phyloP scores from a whole-genome alignment of 2,888 invertebrate species.

The Drosophila kambysellisi region DNA sequence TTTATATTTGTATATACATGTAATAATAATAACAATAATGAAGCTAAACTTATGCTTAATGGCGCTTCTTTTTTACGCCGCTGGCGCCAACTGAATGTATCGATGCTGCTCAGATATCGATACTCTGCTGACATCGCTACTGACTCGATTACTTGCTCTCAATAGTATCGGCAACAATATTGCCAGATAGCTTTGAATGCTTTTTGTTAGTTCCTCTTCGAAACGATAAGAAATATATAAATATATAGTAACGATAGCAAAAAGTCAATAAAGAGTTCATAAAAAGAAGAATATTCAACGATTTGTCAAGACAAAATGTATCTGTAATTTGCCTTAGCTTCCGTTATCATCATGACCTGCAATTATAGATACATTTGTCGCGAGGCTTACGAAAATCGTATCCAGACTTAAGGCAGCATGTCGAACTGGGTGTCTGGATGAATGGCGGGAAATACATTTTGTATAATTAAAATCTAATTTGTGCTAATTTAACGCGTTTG shows the following conservation, averaged over 20 bases:
- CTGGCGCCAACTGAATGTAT: too few relatives aligned
- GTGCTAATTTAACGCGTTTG: constrained; percentile 63
- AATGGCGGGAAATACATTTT: constrained; percentile 32
- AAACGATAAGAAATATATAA: too few relatives aligned
- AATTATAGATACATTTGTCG: constrained; percentile 48
- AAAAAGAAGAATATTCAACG: neutral
- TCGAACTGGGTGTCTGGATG: constrained; percentile 1
- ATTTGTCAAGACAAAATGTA: neutral
- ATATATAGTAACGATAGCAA: too few relatives aligned
- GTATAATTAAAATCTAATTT: constrained; percentile 68
- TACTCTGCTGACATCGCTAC: neutral
- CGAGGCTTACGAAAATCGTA: constrained; percentile 1
- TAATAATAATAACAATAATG: too few relatives aligned
- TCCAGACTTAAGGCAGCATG: constrained; percentile 3
- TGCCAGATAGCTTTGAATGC: too few relatives aligned
- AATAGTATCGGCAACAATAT: too few relatives aligned
- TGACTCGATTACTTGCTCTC: neutral
- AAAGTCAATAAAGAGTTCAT: neutral
- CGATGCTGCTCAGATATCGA: neutral
- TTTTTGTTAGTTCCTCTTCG: too few relatives aligned
- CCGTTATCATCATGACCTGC: constrained; percentile 10
- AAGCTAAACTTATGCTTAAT: too few relatives aligned
- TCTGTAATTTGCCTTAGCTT: neutral
- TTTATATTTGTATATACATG: neutral
- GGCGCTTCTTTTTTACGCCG: too few relatives aligned